Conservation (phyloP, 2,113 vertebrate genomes). For the Garra rufa region DNA sequence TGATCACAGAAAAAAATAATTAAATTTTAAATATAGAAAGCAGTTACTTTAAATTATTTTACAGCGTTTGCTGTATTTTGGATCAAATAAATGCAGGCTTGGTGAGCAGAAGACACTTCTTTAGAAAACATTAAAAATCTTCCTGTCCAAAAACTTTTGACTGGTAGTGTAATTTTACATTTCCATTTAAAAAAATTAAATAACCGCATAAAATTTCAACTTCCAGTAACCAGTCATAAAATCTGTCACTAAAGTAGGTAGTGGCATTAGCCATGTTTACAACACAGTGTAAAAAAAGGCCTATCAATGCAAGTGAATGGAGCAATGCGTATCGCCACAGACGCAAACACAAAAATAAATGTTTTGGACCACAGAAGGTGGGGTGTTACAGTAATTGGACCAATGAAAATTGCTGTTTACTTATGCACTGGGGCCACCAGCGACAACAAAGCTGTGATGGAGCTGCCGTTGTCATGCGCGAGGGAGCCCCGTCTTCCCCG, state of each 20-base stretch:
- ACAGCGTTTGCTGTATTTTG: too few relatives aligned
- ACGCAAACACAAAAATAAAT: constrained; percentile 55
- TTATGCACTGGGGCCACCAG: constrained; percentile 66
- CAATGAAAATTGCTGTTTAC: constrained; percentile 68
- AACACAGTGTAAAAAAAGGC: background rate
- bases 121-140: too few relatives aligned
- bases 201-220: background rate
- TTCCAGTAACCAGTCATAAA: background rate
- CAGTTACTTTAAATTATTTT: too few relatives aligned
- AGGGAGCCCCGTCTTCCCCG: constrained; percentile 55
- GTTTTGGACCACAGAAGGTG: constrained; percentile 57
- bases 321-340: constrained; percentile 64
- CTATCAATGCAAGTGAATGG: constrained; percentile 66
- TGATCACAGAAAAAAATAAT: too few relatives aligned
- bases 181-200: too few relatives aligned
- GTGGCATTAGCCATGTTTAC: background rate
- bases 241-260: background rate
- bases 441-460: constrained; percentile 69
- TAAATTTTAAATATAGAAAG: too few relatives aligned
- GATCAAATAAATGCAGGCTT: too few relatives aligned
- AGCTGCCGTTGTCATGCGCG: constrained; percentile 67
- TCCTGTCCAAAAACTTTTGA: too few relatives aligned
- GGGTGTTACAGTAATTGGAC: constrained; percentile 66
- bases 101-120: too few relatives aligned
- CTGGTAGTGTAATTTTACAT: too few relatives aligned